Evolutionary conservation across 2,113 vertebrate species (phyloP), one percentile per base, ranked within the genome.

Genomic region (Eretmochelys imbricata): DNA sequence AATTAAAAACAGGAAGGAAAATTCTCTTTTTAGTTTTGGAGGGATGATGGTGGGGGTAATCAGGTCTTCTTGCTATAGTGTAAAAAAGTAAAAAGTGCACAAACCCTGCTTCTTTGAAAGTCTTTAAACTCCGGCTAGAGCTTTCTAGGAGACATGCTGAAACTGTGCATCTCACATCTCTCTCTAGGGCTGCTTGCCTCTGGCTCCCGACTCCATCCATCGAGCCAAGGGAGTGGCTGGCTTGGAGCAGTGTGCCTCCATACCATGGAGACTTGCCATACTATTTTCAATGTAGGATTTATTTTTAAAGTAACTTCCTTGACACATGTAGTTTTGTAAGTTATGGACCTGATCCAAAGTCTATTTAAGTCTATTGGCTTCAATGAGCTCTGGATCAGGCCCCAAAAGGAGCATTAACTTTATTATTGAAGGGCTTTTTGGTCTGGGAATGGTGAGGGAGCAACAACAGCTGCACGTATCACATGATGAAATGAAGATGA

Each of bases 391-490:
- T 79, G 3, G 3, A 5, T 80, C 62, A 84, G 89, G 59, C 4
- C 4, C 14, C 59, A 11, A 25, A 84, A 59, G 5, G 13, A 27
- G 42, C 29, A 62, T 72, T 62, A 11, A 49, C 82, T 90, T 89
- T 78, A 10, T 82, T 82, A 16, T 9, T 86, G 62, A 8, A 80
- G 6, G 16, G 35, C 10, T 80, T 91, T 85, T 90, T 90, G 13
- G 4, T 1, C 19, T 84, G 62, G 13, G 35, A 88, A 13, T 69
- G 27, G 20, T 90, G 65, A 87, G 25, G 14, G 29, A 81, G 25
- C 80, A 27, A 16, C 7, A 53, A 1, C 17, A 38, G 46, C 22
- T 50, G 22, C 38, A 35, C 0, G 0, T 53, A 2, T 16, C 1
- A 19, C 1, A 1, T 35, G 6, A 14, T 62, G 57, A 62, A 10